Base-by-base conservation (phyloP, 2,113 vertebrate species). In the Tupaia tana region DNA sequence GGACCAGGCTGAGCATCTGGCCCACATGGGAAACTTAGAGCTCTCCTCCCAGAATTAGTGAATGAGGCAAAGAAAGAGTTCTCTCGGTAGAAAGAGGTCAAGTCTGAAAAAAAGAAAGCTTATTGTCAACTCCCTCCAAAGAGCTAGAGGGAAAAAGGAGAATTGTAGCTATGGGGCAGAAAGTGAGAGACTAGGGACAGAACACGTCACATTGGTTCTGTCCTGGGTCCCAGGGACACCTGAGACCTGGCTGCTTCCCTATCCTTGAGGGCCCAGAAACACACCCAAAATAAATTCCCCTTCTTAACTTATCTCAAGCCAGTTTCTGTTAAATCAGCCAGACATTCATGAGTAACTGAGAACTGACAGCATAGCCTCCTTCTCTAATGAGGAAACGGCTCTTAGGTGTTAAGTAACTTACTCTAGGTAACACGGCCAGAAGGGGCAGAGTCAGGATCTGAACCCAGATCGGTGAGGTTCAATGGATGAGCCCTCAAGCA, bases 401-500 rank as follows among this genome's bases (percentile, higher is more conserved):
- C 75, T 70, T 78, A 19, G 78, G 31, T 25, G 61, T 2, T 3
- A 12, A 54, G 29, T 24, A 18, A 70, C 24, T 24, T 14, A 31
- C 31, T 43, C 0, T 1, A 67, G 61, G 63, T 25, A 27, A 29
- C 67, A 10, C 31, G 43, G 70, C 56, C 10, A 27, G 69, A 69
- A 70, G 75, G 1, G 64, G 69, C 19, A 3, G 82, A 18, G 27
- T 15, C 4, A 19, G 52, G 27, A 56, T 19, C 31, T 29, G 24
- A 74, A 52, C 61, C n/a, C 71, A 24, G 27, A 74, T 18, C 61
- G 0, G 2, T 0, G 16, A 15, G 19, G 13, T 43, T 59, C 81
- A n/a, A 9, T 66, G 24, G 66, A 18, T 0, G 9, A 0, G 19
- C 8, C 70, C 59, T 34, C 52, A 7, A 3, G 29, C 4, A 0